A percentile compares a stretch with the other conserved stretches of the same genome.
Conservation (phyloP, 1,140 invertebrate genomes). For the Bilobella aurantiaca region DNA sequence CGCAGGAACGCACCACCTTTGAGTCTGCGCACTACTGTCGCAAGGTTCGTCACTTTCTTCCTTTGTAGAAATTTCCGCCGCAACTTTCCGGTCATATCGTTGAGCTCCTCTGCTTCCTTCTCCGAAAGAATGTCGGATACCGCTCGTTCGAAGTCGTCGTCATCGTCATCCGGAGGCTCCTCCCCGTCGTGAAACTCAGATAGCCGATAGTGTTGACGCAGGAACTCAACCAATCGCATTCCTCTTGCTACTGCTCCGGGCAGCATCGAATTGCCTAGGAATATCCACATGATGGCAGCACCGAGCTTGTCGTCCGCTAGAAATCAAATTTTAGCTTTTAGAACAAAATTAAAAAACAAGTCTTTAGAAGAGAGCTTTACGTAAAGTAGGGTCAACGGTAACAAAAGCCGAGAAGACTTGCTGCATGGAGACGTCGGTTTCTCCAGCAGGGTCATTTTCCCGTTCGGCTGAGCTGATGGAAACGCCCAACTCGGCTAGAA, state of each 20-base stretch:
- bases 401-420: constrained; percentile 14
- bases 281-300: constrained; percentile 18
- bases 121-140: neutral
- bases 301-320: constrained; percentile 20
- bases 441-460: constrained; percentile 19
- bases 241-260: constrained; percentile 10
- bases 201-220: neutral
- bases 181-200: neutral
- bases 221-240: neutral
- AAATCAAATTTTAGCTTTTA: neutral
- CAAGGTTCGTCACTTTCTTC: neutral
- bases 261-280: constrained; percentile 7
- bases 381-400: constrained; percentile 2
- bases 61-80: neutral
- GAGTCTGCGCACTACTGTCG: constrained; percentile 5
- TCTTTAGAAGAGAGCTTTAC: constrained; percentile 7
- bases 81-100: neutral
- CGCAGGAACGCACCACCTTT: constrained; percentile 10
- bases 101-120: neutral
- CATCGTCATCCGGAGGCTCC: neutral
- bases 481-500: constrained; percentile 11
- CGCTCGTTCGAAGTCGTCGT: constrained; percentile 18
- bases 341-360: neutral
- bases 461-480: constrained; percentile 9
- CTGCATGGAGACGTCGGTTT: constrained; percentile 16